Conservation (phyloP, 2,888 invertebrate species). For the Epicampocera succincta region DNA sequence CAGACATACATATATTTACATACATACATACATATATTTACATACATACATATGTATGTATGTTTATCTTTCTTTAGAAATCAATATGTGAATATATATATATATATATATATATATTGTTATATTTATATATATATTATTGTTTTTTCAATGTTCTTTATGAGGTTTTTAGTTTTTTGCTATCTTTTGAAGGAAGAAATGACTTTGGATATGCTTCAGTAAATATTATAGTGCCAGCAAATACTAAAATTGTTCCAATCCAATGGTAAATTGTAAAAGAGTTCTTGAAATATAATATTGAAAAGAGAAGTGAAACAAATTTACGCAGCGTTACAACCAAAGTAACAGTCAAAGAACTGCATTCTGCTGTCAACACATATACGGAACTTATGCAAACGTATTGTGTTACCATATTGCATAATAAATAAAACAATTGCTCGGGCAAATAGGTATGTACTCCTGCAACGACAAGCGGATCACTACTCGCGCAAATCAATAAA, state of each 20-base stretch:
- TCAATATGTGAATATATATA: too few relatives aligned
- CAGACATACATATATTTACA: not conserved
- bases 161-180: slow-evolving; percentile 50
- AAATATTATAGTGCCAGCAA: slow-evolving; percentile 95
- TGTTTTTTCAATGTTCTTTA: slow-evolving; percentile 32
- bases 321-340: slow-evolving; percentile 97
- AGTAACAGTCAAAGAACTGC: slow-evolving; percentile 96
- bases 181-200: slow-evolving; percentile 20
- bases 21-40: slow-evolving; percentile 5
- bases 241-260: slow-evolving; percentile 94
- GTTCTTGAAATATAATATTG: slow-evolving; percentile 95
- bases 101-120: not conserved
- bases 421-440: slow-evolving; percentile 88
- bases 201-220: slow-evolving; percentile 87
- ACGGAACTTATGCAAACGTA: slow-evolving; percentile 97
- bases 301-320: slow-evolving; percentile 96
- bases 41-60: too few relatives aligned
- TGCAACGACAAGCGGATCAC: slow-evolving; percentile 83
- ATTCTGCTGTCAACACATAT: slow-evolving; percentile 96
- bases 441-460: slow-evolving; percentile 85
- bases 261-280: slow-evolving; percentile 96
- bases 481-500: slow-evolving; percentile 86
- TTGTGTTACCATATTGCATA: slow-evolving; percentile 93
- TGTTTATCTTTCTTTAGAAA: too few relatives aligned
- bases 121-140: not conserved